Evolutionary conservation across 2,113 vertebrate genomes (phyloP).

Genomic region (Scomber japonicus): DNA sequence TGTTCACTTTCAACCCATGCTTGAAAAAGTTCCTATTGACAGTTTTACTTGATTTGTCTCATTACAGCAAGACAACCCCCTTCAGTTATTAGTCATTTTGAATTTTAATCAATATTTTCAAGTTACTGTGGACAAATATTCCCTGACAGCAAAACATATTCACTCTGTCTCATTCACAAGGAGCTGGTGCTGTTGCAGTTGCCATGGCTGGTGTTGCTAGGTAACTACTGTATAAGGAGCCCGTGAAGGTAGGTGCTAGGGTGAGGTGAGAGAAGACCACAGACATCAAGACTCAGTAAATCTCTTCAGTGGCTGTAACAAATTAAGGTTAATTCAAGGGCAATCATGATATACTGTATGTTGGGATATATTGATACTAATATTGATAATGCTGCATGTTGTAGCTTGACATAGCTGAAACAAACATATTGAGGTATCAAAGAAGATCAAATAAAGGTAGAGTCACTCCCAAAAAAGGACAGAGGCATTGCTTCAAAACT

Average conservation of each 20-base stretch:
- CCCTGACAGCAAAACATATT: background rate
- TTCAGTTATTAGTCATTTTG: background rate
- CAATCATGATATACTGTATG: background rate
- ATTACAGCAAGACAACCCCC: background rate
- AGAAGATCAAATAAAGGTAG: too few species aligned
- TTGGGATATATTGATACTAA: background rate
- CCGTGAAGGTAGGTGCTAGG: slow-evolving; percentile 15
- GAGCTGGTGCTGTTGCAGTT: slow-evolving; percentile 48
- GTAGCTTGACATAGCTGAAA: background rate
- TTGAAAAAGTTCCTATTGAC: too few species aligned
- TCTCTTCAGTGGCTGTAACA: background rate
- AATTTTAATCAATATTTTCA: background rate
- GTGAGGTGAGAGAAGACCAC: slow-evolving; percentile 10
- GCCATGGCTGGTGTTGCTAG: slow-evolving; percentile 64
- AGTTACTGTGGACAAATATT: background rate
- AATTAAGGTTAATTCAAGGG: background rate
- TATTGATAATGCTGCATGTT: background rate
- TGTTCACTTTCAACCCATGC: too few species aligned
- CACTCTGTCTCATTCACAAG: background rate
- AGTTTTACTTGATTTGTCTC: too few species aligned
- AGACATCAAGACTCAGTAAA: slow-evolving; percentile 4
- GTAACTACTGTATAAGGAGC: slow-evolving; percentile 42
- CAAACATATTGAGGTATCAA: too few species aligned
- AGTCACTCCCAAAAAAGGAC: too few species aligned
- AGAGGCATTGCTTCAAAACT: too few species aligned